Evolutionary conservation across 1,140 invertebrate genomes (phyloP).

Genomic region (Drosophila baimaii): DNA sequence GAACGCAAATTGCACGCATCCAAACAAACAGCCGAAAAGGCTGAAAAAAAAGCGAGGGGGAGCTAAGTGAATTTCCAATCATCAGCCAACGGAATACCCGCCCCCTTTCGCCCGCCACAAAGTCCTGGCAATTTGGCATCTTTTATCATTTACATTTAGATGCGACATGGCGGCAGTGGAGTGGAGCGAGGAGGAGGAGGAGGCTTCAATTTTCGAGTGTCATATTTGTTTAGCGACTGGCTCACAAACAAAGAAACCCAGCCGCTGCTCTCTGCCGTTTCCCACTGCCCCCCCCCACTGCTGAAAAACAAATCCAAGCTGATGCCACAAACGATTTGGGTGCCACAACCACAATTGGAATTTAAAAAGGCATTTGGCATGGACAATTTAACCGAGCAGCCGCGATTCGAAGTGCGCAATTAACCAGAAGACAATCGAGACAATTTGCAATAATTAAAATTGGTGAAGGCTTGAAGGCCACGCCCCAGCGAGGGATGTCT

Average conservation of each 20-base stretch:
- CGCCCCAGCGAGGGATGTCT: neutral
- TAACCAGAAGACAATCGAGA: slow-evolving; percentile 12
- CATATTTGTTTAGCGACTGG: slow-evolving; percentile 47
- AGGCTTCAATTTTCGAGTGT: slow-evolving; percentile 28
- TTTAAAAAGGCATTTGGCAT: slow-evolving; percentile 21
- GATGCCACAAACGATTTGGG: slow-evolving; percentile 24
- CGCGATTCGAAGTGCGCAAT: slow-evolving; percentile 17
- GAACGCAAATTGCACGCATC: slow-evolving; percentile 37
- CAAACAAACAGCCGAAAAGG: slow-evolving; percentile 18
- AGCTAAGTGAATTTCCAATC: slow-evolving; percentile 40
- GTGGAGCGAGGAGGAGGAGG: no score
- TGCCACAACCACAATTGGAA: slow-evolving; percentile 23
- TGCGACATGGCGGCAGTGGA: neutral
- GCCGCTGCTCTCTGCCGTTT: neutral
- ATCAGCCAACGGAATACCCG: slow-evolving; percentile 8
- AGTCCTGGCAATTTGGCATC: slow-evolving; percentile 53
- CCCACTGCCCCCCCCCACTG: neutral
- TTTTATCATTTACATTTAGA: slow-evolving; percentile 66
- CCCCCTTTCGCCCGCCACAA: neutral
- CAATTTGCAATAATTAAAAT: slow-evolving; percentile 20
- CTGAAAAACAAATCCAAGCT: slow-evolving; percentile 17
- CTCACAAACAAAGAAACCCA: neutral
- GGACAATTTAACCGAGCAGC: slow-evolving; percentile 12
- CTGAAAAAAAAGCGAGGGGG: neutral
- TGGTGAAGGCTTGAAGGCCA: neutral